These are phyloP conservation scores for Callinectes sapidus DNA, from an alignment of 2,888 invertebrate species.

Conservation along the genomic window DNA sequence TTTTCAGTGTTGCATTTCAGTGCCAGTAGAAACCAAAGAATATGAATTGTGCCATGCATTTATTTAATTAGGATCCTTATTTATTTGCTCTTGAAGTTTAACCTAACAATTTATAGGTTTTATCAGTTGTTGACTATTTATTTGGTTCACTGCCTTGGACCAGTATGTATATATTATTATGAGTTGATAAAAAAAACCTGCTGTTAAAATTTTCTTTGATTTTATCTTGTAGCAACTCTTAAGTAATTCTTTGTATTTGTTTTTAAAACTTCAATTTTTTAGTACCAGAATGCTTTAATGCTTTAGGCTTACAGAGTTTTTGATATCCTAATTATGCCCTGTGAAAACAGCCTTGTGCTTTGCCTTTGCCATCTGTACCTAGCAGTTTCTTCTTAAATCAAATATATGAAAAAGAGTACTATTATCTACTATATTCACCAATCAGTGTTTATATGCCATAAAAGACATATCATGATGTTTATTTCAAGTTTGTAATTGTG, in stretches of 20 bases:
- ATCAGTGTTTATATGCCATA: not conserved
- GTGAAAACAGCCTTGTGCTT: constrained; percentile 16
- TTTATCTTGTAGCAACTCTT: not conserved
- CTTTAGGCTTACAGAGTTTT: constrained; percentile 2
- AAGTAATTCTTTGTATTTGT: constrained; percentile 27
- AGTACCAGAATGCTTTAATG: constrained; percentile 30
- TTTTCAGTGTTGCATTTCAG: constrained; percentile 51
- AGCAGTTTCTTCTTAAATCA: not conserved
- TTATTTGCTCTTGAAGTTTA: constrained; percentile 41
- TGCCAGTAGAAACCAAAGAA: constrained; percentile 68
- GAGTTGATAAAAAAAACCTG: not conserved
- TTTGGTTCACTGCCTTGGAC: not conserved
- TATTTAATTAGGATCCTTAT: constrained; percentile 42
- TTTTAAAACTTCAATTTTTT: constrained; percentile 1
- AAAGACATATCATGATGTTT: constrained; percentile 30
- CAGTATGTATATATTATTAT: constrained; percentile 18
- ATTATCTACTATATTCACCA: not conserved
- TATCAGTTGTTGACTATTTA: constrained; percentile 3
- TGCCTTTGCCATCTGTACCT: constrained; percentile 2
- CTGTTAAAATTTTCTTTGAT: not conserved
- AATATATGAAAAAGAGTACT: not conserved
- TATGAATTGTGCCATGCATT: constrained; percentile 55
- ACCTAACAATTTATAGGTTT: not conserved
- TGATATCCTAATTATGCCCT: not conserved
- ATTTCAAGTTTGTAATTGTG: constrained; percentile 15